Percentiles rank a stretch among this genome's conserved stretches.
These are phyloP conservation scores for Heliconius hewitsoni DNA, from an alignment of 1,140 invertebrate genomes.

Conservation along the genomic window DNA sequence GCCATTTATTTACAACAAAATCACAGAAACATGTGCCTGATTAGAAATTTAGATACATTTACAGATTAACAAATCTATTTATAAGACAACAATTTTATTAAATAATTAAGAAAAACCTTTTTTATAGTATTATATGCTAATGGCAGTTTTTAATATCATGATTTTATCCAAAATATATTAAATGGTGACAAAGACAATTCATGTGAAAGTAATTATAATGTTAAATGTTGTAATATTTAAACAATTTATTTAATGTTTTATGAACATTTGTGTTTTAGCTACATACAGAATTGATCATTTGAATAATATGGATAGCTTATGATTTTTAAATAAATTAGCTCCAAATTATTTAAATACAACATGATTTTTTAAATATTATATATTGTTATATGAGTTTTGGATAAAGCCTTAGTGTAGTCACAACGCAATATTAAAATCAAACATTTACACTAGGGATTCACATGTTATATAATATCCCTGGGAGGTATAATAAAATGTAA, in stretches of 20 bases:
- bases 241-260: neutral
- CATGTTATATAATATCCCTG: constrained; percentile 85
- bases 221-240: neutral
- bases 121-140: neutral
- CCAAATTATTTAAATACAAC: neutral
- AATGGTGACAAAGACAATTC: neutral
- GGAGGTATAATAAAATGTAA: constrained; percentile 90
- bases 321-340: neutral
- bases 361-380: constrained; percentile 12
- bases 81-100: neutral
- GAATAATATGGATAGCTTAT: neutral
- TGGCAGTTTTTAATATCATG: constrained; percentile 12
- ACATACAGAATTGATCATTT: constrained; percentile 5
- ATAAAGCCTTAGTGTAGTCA: constrained; percentile 29
- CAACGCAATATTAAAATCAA: constrained; percentile 27
- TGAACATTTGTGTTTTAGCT: neutral
- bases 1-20: constrained; percentile 63
- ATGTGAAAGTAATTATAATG: neutral
- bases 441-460: neutral
- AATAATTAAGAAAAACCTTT: constrained; percentile 1
- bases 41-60: constrained; percentile 5
- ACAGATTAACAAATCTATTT: too few relatives aligned
- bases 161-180: neutral
- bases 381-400: neutral
- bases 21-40: constrained; percentile 48